Evolutionary conservation across 2,888 invertebrate genomes (phyloP).

Genomic region (Orthonevra nobilis): DNA sequence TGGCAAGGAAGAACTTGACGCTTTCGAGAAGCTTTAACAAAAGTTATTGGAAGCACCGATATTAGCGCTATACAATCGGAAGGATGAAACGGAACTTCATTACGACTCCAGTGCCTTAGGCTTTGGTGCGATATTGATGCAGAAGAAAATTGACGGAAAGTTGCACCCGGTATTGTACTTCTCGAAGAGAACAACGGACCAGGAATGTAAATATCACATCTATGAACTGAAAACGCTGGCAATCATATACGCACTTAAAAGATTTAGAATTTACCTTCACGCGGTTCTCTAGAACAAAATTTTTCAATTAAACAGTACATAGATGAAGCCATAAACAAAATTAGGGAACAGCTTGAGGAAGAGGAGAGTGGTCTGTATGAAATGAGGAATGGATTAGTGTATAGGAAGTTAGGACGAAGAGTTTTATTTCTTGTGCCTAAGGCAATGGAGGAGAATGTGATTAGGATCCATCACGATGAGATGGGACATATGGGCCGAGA

Average conservation of each 20-base stretch:
- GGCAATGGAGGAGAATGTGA: constrained; percentile 34
- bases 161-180: constrained; percentile 42
- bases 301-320: constrained; percentile 23
- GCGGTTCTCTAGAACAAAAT: constrained; percentile 66
- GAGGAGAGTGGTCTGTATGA: constrained; percentile 29
- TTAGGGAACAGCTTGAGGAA: no score
- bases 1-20: background rate
- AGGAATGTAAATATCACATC: constrained; percentile 72
- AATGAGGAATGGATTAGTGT: constrained; percentile 50
- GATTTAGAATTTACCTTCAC: constrained; percentile 72
- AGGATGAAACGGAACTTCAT: constrained; percentile 73
- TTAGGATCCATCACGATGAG: constrained; percentile 71
- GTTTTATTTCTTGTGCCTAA: constrained; percentile 59
- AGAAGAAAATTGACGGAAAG: constrained; percentile 32
- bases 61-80: constrained; percentile 72
- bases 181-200: constrained; percentile 71
- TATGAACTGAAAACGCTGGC: constrained; percentile 73
- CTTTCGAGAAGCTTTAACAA: constrained; percentile 7
- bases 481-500: no score
- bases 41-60: constrained; percentile 42
- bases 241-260: constrained; percentile 72
- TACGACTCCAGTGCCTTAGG: constrained; percentile 72
- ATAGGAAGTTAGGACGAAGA: no score
- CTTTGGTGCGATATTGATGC: constrained; percentile 72
- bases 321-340: constrained; percentile 67